These are phyloP conservation scores for Brachyptera putata DNA, from an alignment of 2,888 invertebrate genomes.

Conservation along the genomic window DNA sequence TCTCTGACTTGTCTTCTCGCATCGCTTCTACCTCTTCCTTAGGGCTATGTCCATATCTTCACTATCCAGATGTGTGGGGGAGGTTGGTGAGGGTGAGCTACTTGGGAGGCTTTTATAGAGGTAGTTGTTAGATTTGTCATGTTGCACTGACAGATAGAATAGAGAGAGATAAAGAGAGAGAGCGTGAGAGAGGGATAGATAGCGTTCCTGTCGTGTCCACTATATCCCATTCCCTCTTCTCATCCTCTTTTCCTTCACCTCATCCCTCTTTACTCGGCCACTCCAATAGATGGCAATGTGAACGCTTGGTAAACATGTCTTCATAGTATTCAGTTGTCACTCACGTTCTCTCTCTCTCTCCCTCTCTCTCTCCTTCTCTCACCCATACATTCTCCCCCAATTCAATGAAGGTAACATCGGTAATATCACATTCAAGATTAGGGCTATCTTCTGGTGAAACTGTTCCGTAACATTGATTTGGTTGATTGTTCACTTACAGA, in stretches of 20 bases:
- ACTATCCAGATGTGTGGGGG: slow-evolving; percentile 4
- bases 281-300: neutral
- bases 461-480: no score
- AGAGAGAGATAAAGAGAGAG: slow-evolving; percentile 10
- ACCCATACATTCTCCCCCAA: neutral
- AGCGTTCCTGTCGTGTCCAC: slow-evolving; percentile 9
- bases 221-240: neutral
- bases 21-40: slow-evolving; percentile 26
- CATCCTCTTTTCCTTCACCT: neutral
- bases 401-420: neutral
- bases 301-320: slow-evolving; percentile 18
- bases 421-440: no score
- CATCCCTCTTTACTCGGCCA: neutral
- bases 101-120: slow-evolving; percentile 29
- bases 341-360: neutral
- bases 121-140: slow-evolving; percentile 34
- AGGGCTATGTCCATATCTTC: slow-evolving; percentile 27
- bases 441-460: no score
- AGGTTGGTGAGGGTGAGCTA: slow-evolving; percentile 12
- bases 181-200: neutral
- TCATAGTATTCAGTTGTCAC: slow-evolving; percentile 11
- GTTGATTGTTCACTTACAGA: no score
- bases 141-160: slow-evolving; percentile 29
- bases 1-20: slow-evolving; percentile 23
- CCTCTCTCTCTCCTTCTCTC: neutral